Evolutionary conservation across 2,797 vertebrate genomes (phyloP), one percentile per base, ranked within the genome.

Genomic region (Pteropus rufus): DNA sequence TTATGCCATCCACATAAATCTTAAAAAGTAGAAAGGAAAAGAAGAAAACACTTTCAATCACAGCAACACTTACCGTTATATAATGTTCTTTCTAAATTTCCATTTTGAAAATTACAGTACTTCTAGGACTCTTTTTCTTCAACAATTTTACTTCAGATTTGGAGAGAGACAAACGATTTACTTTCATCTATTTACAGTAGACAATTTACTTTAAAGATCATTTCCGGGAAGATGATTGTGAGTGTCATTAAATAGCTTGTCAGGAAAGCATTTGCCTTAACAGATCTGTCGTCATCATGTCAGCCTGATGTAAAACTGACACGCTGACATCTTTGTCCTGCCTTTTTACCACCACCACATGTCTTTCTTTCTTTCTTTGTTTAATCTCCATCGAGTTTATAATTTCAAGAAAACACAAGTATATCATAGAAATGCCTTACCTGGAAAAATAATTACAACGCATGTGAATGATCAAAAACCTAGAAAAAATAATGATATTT

Each of bases 181-280:
- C 96, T 96, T 97, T 93, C 95, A 95, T 81, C 85, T 83, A 94
- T 80, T 97, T 97, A 79, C 85, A 94, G 93, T 93, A 96, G 92
- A 83, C 49, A 39, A 97, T 96, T 95, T 95, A 95, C 87, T 96
- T 95, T 83, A 93, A 95, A 88, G 82, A 91, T 94, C 90, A 93
- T 94, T 97, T 97, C 94, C 95, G 91, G 95, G 88, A 96, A 97
- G 85, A 97, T 91, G 84, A 96, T 95, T 89, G 82, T 93, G 95
- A 94, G 56, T 96, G 91, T 96, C 96, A 97, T 97, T 96, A 97
- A 97, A 94, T 70, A 92, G 95, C 97, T 93, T 97, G 96, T 97
- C 94, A 96, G 75, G 85, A 76, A 96, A 95, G 34, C 81, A 69
- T 95, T 95, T 96, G 88, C 89, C 65, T 93, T 72, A 44, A 86